phyloP scores from a whole-genome alignment of 2,113 vertebrate species.

The Verasper variegatus region DNA sequence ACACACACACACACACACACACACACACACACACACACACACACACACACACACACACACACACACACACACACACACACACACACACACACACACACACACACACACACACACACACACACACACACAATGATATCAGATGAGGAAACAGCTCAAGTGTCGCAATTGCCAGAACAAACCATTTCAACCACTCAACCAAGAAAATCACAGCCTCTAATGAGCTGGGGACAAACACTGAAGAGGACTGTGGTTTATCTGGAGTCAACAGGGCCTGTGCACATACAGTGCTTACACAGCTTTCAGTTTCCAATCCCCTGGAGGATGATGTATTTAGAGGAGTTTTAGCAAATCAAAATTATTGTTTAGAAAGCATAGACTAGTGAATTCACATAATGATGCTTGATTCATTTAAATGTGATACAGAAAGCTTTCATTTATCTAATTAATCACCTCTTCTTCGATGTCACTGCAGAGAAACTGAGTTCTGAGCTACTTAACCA shows the following conservation, averaged over 20 bases:
- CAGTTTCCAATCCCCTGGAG: background rate
- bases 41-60: constrained; percentile 8
- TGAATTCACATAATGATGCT: background rate
- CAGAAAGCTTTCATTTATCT: background rate
- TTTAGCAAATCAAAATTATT: background rate
- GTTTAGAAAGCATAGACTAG: background rate
- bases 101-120: background rate
- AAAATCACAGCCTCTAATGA: constrained; percentile 26
- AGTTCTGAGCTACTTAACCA: background rate
- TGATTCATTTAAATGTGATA: background rate
- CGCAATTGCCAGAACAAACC: constrained; percentile 37
- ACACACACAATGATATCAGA: constrained; percentile 27
- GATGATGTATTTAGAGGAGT: background rate
- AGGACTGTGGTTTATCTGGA: constrained; percentile 26
- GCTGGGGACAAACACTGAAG: background rate
- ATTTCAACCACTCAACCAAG: constrained; percentile 15
- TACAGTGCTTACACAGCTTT: background rate
- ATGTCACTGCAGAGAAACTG: background rate
- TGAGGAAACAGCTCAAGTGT: constrained; percentile 27
- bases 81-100: too few species aligned
- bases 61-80: background rate
- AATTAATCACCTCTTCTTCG: background rate
- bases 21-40: background rate
- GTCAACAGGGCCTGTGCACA: background rate
- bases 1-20: too few species aligned